phyloP scores from a whole-genome alignment of 2,888 invertebrate species.

The Lasioglossum leucozonium region DNA sequence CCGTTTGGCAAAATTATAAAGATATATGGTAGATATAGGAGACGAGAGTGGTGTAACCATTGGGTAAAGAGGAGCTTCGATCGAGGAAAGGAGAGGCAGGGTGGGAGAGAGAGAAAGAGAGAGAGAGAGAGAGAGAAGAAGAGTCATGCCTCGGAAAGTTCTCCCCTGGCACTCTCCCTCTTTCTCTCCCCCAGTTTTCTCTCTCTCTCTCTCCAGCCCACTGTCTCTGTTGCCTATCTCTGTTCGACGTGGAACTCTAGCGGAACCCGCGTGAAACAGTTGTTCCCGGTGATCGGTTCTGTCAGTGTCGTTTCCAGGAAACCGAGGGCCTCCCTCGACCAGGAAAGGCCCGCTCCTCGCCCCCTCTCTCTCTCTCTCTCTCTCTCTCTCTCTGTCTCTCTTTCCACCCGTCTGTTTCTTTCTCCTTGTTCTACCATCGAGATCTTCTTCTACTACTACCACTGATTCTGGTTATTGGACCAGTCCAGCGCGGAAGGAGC shows the following conservation, averaged over 20 bases:
- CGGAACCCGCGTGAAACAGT: conserved; percentile 72
- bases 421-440: conserved; percentile 35
- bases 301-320: conserved; percentile 74
- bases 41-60: conserved; percentile 85
- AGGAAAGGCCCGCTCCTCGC: conserved; percentile 46
- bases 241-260: conserved; percentile 43
- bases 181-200: conserved; percentile 9
- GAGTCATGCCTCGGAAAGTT: conserved; percentile 64
- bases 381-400: conserved; percentile 28
- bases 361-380: too few species aligned
- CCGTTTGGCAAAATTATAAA: neutral
- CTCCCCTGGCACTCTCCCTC: conserved; percentile 30
- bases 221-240: conserved; percentile 19
- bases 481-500: conserved; percentile 31
- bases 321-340: conserved; percentile 49
- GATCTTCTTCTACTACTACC: conserved; percentile 40
- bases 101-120: conserved; percentile 13
- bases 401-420: conserved; percentile 33
- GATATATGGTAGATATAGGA: conserved; percentile 31
- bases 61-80: conserved; percentile 76
- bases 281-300: conserved; percentile 80
- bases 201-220: conserved; percentile 26
- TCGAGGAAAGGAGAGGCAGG: conserved; percentile 67
- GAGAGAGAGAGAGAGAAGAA: conserved; percentile 54
- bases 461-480: conserved; percentile 33